Conservation (phyloP, 2,888 invertebrate species). For the Pyrrhia umbra region DNA sequence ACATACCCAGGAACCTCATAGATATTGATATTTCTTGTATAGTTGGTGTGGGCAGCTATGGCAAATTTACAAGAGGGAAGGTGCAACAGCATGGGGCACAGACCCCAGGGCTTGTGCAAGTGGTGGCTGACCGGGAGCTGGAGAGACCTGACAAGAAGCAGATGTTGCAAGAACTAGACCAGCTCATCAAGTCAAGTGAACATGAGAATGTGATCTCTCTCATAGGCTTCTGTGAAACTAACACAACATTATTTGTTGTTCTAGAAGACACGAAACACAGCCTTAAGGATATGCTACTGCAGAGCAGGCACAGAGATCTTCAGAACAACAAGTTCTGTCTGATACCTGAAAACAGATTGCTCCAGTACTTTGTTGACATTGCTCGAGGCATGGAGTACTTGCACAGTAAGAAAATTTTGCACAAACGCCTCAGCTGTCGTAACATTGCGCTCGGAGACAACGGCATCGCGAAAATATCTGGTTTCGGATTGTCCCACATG, state of each 20-base stretch:
- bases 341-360: conserved; percentile 91
- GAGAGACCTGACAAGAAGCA: conserved; percentile 87
- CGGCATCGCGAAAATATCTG: conserved; percentile 93
- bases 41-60: conserved; percentile 94
- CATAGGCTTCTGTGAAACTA: conserved; percentile 94
- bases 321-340: conserved; percentile 90
- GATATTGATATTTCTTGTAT: conserved; percentile 93
- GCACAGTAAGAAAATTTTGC: conserved; percentile 92
- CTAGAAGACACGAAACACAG: conserved; percentile 92
- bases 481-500: conserved; percentile 94
- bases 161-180: conserved; percentile 93
- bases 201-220: conserved; percentile 93
- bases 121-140: conserved; percentile 90
- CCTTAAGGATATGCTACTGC: conserved; percentile 93
- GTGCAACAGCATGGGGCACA: conserved; percentile 91
- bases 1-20: conserved; percentile 92
- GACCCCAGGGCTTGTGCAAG: conserved; percentile 91
- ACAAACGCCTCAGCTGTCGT: conserved; percentile 93
- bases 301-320: conserved; percentile 89
- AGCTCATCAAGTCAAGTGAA: conserved; percentile 92
- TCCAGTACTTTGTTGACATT: conserved; percentile 92
- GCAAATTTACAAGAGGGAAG: conserved; percentile 93
- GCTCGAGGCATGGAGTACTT: conserved; percentile 93
- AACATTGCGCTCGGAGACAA: conserved; percentile 92
- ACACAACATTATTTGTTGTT: conserved; percentile 93